These are phyloP conservation scores for Rhinoptilus africanus DNA, from an alignment of 2,113 vertebrate species.

Conservation along the genomic window DNA sequence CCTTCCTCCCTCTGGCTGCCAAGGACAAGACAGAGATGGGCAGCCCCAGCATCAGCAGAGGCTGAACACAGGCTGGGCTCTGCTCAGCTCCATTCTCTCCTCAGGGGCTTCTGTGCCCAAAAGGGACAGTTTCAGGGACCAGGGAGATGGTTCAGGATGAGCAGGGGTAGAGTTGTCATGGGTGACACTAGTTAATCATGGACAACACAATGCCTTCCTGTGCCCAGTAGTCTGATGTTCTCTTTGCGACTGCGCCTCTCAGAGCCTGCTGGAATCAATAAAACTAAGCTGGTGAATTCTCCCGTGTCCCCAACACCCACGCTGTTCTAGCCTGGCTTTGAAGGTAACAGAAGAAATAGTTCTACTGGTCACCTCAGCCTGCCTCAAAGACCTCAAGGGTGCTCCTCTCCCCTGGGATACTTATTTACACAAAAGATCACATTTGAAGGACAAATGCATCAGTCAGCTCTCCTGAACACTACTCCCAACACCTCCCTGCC, in stretches of 20 bases:
- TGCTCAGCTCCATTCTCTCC: background rate
- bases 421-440: background rate
- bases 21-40: background rate
- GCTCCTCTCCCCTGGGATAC: background rate
- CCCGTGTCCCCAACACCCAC: background rate
- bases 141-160: background rate
- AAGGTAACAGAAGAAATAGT: background rate
- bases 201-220: accelerated
- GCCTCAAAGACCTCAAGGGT: background rate
- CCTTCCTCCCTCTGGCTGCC: background rate
- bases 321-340: background rate
- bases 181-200: background rate
- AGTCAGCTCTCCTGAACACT: background rate
- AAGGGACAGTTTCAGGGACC: background rate
- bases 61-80: background rate
- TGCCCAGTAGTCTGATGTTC: background rate
- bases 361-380: background rate
- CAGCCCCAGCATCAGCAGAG: background rate
- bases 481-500: background rate
- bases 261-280: background rate
- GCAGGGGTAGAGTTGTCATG: background rate
- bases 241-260: background rate
- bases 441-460: background rate
- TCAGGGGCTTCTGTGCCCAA: background rate
- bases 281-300: background rate